Evolutionary conservation across 2,797 vertebrate species (phyloP), one percentile per base, ranked within the genome.

Genomic region (Gymnothorax javanicus): DNA sequence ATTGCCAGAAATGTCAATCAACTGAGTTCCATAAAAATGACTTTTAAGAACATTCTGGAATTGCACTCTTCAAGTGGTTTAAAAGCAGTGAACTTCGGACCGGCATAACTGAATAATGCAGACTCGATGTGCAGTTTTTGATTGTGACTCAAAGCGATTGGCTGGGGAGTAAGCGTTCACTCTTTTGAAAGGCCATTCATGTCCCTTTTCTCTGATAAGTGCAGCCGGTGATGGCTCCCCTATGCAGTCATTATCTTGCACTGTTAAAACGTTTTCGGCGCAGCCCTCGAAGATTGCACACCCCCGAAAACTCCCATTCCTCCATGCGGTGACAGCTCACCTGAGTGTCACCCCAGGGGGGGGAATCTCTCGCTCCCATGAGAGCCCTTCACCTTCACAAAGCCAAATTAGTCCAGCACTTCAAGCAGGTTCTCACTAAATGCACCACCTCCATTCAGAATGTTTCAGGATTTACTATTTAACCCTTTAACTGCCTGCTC

Each of bases 71-170:
- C 33, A 43, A 43, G 33, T 43, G 33, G 33, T 43, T 50, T 77
- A 81, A 77, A 56, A 56, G 77, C 52, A 56, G 43, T 75, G 25
- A 75, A 43, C 25, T 56, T n/a, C n/a, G 17, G 23, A 11, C 77
- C n/a, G 77, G 52, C 25, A n/a, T n/a, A n/a, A 56, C 50, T 56
- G 77, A 81, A 81, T 81, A 81, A 54, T 81, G 77, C 56, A 81
- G 52, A 20, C 73, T 77, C 13, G 23, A 4, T 54, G 52, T 6
- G 52, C 4, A 52, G 17, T 27, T 5, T 20, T 50, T 43, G 75
- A 79, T 79, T 79, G 43, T 9, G 7, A 54, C 17, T n/a, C 50
- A 56, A 23, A 20, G n/a, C 77, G 20, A 23, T 2, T 56, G 15
- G 50, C 20, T 54, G 17, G 56, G 7, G 50, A 81, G 50, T 56